phyloP scores from a whole-genome alignment of 1,140 invertebrate genomes.

The Diachasma alloeum region DNA sequence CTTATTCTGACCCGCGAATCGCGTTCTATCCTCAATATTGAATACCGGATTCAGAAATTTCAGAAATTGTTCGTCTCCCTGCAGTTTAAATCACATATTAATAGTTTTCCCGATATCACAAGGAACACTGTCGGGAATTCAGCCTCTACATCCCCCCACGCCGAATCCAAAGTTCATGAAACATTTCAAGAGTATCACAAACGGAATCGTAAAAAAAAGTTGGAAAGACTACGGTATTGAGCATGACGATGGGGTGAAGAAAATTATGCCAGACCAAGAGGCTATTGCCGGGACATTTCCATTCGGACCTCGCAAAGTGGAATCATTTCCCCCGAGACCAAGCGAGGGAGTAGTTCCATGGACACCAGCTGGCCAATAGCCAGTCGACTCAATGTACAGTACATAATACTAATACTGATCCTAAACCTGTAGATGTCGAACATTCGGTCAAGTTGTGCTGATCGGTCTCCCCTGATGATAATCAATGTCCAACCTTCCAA shows the following conservation, averaged over 20 bases:
- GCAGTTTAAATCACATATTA: too few relatives aligned
- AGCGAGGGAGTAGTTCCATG: conserved; percentile 18
- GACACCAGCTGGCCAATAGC: conserved; percentile 28
- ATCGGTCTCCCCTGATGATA: conserved; percentile 6
- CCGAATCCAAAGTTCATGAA: too few relatives aligned
- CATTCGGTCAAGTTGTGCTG: not conserved
- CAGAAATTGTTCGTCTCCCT: too few relatives aligned
- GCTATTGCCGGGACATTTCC: conserved; percentile 60
- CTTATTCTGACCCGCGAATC: too few relatives aligned
- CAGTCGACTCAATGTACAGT: not conserved
- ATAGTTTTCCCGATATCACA: too few relatives aligned
- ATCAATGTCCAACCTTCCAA: conserved; percentile 6
- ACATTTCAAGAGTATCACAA: too few relatives aligned
- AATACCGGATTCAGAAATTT: too few relatives aligned
- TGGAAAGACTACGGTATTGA: not conserved
- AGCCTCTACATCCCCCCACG: too few relatives aligned
- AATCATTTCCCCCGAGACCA: conserved; percentile 61
- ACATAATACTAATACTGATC: not conserved
- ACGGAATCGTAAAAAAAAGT: not conserved
- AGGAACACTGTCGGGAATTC: too few relatives aligned
- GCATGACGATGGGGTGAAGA: not conserved
- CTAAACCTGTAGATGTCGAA: not conserved
- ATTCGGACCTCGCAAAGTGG: conserved; percentile 62
- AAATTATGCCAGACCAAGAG: conserved; percentile 14
- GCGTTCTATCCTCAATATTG: too few relatives aligned